A percentile compares a stretch with the other conserved stretches of the same genome.
phyloP scores from a whole-genome alignment of 2,797 vertebrate species.

The Gymnoscopelus braueri region DNA sequence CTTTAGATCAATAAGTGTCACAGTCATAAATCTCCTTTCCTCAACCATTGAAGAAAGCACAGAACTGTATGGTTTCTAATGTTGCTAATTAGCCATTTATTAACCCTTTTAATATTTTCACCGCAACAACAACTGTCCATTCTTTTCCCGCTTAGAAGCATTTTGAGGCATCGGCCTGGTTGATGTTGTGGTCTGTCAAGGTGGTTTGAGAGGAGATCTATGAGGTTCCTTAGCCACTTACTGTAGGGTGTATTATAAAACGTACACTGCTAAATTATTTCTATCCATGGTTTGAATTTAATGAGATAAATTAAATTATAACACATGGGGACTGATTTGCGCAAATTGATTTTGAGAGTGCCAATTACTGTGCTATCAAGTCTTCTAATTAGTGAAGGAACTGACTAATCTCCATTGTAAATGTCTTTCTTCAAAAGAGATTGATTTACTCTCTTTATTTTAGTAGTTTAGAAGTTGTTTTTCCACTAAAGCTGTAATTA shows the following conservation, averaged over 20 bases:
- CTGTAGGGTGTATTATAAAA: background rate
- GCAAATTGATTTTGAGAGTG: background rate
- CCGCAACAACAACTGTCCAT: no score
- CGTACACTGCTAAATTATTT: background rate
- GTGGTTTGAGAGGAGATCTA: background rate
- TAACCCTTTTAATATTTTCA: no score
- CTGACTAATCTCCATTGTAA: background rate
- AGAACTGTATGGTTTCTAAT: no score
- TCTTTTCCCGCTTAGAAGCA: background rate
- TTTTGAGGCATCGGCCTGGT: slow-evolving; percentile 5
- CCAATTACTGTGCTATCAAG: background rate
- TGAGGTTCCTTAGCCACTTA: background rate
- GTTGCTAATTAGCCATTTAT: no score
- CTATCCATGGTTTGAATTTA: background rate
- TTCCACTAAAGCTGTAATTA: no score
- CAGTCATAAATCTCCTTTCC: background rate
- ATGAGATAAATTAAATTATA: background rate
- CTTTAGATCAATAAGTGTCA: background rate
- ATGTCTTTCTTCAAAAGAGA: background rate
- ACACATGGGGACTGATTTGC: background rate
- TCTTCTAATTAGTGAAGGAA: background rate
- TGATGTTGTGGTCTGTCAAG: background rate
- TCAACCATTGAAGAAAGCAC: no score
- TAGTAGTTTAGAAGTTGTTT: background rate
- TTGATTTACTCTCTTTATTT: background rate